Conservation (phyloP, 2,797 vertebrate genomes). For the Saxicola maurus region DNA sequence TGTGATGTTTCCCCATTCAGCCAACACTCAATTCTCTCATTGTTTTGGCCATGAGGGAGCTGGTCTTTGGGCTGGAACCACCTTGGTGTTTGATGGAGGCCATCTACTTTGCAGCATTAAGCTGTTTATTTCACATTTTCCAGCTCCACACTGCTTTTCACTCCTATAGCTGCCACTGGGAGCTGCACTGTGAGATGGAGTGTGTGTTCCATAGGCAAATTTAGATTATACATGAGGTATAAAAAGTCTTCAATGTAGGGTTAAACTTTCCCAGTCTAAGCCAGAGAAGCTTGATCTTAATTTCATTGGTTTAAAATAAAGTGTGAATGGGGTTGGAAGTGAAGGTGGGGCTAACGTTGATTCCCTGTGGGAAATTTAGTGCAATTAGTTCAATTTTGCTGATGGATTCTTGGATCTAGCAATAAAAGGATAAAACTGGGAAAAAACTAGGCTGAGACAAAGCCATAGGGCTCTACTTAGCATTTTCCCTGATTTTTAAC, state of each 20-base stretch:
- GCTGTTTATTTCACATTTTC: slow-evolving; percentile 11
- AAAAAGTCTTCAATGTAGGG: not conserved
- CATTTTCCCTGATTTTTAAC: not conserved
- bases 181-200: not conserved
- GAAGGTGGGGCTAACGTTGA: not conserved
- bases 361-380: not conserved
- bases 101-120: not conserved
- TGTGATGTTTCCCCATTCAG: not conserved
- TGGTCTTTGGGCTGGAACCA: not conserved
- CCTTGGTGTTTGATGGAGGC: not conserved
- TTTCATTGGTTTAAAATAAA: not conserved
- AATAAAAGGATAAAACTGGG: not conserved
- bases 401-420: not conserved
- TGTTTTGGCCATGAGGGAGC: not conserved
- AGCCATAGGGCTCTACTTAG: not conserved
- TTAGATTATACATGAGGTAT: not conserved
- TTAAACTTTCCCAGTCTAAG: not conserved
- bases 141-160: not conserved
- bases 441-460: not conserved
- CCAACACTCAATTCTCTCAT: not conserved
- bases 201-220: not conserved
- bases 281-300: not conserved
- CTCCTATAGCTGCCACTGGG: not conserved
- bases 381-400: not conserved
- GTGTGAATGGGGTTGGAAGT: not conserved